Percentiles rank a stretch among this genome's conserved stretches.
phyloP scores from a whole-genome alignment of 2,888 invertebrate genomes.

The Neoascia interrupta region DNA sequence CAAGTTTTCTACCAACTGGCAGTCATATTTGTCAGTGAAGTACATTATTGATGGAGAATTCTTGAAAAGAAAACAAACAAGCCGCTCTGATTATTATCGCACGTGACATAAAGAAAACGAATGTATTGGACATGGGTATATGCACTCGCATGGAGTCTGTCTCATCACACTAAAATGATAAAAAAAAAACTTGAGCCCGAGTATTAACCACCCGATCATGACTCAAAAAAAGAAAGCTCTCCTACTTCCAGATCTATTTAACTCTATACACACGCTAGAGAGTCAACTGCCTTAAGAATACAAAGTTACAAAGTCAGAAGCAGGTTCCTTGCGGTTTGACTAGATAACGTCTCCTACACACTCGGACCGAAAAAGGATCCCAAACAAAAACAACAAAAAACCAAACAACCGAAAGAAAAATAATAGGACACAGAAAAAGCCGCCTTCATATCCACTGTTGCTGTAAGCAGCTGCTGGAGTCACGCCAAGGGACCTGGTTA shows the following conservation, averaged over 20 bases:
- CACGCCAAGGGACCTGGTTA: slow-evolving; percentile 51
- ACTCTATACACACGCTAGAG: slow-evolving; percentile 42
- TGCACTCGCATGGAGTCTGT: slow-evolving; percentile 50
- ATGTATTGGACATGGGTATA: slow-evolving; percentile 53
- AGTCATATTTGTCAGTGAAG: too few species aligned
- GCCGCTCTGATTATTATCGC: slow-evolving; percentile 10
- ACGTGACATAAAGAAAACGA: slow-evolving; percentile 40
- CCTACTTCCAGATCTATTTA: slow-evolving; percentile 30
- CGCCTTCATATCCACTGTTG: slow-evolving; percentile 19
- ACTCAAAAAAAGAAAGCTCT: slow-evolving; percentile 25
- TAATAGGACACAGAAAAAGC: slow-evolving; percentile 34
- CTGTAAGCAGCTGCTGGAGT: slow-evolving; percentile 37
- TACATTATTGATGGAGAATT: too few species aligned
- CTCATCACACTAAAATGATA: slow-evolving; percentile 51
- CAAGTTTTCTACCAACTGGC: too few species aligned
- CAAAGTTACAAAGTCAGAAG: slow-evolving; percentile 47
- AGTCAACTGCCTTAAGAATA: slow-evolving; percentile 52
- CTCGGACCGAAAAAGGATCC: slow-evolving; percentile 10
- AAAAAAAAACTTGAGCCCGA: too few species aligned
- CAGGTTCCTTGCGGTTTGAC: slow-evolving; percentile 40
- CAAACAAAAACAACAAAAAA: not conserved
- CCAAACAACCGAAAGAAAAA: slow-evolving; percentile 22
- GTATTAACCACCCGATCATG: not conserved
- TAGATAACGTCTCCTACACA: slow-evolving; percentile 39
- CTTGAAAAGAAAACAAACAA: slow-evolving; percentile 54